Evolutionary conservation across 1,140 invertebrate genomes (phyloP).

Genomic region (Bursaphelenchus mucronatus): DNA sequence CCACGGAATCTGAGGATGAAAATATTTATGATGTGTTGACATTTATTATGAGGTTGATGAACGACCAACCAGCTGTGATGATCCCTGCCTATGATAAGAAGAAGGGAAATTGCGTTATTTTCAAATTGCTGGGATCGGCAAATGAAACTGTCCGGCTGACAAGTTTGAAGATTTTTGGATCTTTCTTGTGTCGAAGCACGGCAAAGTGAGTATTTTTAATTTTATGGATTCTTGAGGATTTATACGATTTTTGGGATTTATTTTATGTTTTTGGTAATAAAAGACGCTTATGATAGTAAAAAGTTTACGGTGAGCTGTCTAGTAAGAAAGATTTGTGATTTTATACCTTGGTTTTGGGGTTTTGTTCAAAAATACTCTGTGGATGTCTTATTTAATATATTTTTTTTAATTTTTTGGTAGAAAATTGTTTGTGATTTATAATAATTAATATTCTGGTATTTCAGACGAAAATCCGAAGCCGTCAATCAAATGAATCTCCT

Average conservation of each 20-base stretch:
- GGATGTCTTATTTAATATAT: too few relatives aligned
- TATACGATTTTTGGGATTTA: too few relatives aligned
- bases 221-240: slow-evolving; percentile 3
- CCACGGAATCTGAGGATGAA: slow-evolving; percentile 95
- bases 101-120: slow-evolving; percentile 86
- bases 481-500: slow-evolving; percentile 98
- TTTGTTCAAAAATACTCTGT: too few relatives aligned
- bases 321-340: too few relatives aligned
- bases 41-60: slow-evolving; percentile 92
- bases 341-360: too few relatives aligned
- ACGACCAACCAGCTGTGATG: slow-evolving; percentile 94
- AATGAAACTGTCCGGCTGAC: slow-evolving; percentile 91
- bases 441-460: slow-evolving; percentile 34
- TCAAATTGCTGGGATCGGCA: slow-evolving; percentile 87
- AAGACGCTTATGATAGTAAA: too few relatives aligned
- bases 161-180: slow-evolving; percentile 86
- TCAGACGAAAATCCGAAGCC: slow-evolving; percentile 89
- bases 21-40: slow-evolving; percentile 95
- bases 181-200: slow-evolving; percentile 87
- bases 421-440: background rate
- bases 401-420: too few relatives aligned
- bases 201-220: slow-evolving; percentile 74
- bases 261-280: too few relatives aligned
- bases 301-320: too few relatives aligned
- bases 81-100: slow-evolving; percentile 83